phyloP scores from a whole-genome alignment of 2,888 invertebrate genomes.

The Pardosa pseudoannulata region DNA sequence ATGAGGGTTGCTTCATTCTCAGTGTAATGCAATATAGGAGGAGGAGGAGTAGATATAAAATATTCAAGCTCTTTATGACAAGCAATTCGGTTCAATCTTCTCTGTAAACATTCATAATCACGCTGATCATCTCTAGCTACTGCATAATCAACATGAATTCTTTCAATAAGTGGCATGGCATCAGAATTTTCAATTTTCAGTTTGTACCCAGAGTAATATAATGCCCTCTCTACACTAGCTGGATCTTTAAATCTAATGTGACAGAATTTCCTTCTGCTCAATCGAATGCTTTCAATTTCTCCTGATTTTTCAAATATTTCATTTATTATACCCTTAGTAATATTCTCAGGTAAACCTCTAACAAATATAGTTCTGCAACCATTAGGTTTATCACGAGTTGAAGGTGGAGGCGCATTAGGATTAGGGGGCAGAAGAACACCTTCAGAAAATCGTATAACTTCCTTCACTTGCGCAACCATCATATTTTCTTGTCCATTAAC shows the following conservation, averaged over 20 bases:
- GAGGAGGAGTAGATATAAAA: conserved; percentile 83
- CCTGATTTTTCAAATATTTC: conserved; percentile 95
- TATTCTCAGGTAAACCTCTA: conserved; percentile 93
- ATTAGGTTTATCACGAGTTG: conserved; percentile 89
- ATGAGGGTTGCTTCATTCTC: conserved; percentile 87
- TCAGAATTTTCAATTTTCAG: conserved; percentile 77
- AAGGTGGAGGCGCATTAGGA: conserved; percentile 88
- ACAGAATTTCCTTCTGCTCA: conserved; percentile 96
- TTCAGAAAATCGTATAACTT: conserved; percentile 87
- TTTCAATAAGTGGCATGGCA: conserved; percentile 87
- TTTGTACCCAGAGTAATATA: conserved; percentile 85
- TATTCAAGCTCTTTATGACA: conserved; percentile 80
- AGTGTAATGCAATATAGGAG: conserved; percentile 89
- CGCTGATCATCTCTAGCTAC: conserved; percentile 95
- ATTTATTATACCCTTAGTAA: conserved; percentile 90
- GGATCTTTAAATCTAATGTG: conserved; percentile 94
- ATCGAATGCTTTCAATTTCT: conserved; percentile 89
- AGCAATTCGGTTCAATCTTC: conserved; percentile 87
- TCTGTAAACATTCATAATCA: conserved; percentile 91
- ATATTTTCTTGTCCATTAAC: not conserved
- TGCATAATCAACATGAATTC: conserved; percentile 96
- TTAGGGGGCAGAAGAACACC: conserved; percentile 92
- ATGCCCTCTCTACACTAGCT: conserved; percentile 90
- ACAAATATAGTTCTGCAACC: conserved; percentile 96
- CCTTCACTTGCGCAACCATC: conserved; percentile 76